Conservation (phyloP, 2,888 invertebrate genomes). For the Drosophila paranaensis region DNA sequence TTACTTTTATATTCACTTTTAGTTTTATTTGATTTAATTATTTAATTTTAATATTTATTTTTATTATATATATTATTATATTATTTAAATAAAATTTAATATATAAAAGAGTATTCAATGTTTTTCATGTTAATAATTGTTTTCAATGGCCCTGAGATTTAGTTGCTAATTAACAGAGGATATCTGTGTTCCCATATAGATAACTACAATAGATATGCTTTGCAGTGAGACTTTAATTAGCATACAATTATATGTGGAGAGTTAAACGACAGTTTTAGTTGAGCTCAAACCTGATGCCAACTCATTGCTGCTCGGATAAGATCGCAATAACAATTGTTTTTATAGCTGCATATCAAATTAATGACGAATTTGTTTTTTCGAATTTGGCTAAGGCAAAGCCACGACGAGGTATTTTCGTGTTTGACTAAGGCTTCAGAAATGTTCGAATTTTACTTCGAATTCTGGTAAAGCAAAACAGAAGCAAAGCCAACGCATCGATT, state of each 20-base stretch:
- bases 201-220: constrained; percentile 32
- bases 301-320: constrained; percentile 18
- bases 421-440: background rate
- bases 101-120: background rate
- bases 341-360: constrained; percentile 21
- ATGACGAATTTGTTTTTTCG: constrained; percentile 3
- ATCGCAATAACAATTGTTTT: constrained; percentile 2
- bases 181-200: constrained; percentile 7
- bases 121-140: background rate
- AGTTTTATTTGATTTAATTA: too few relatives aligned
- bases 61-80: background rate
- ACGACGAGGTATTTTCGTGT: constrained; percentile 4
- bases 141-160: constrained; percentile 25
- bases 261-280: constrained; percentile 16
- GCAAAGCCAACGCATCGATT: constrained; percentile 17
- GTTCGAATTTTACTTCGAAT: constrained; percentile 11
- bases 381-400: background rate
- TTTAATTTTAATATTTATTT: background rate
- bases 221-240: constrained; percentile 30
- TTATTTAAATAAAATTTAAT: background rate
- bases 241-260: constrained; percentile 23
- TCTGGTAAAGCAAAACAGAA: constrained; percentile 5
- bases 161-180: constrained; percentile 26
- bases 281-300: background rate
- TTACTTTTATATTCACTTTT: too few relatives aligned